Evolutionary conservation across 2,888 invertebrate species (phyloP).

Genomic region (Polia nebulosa): DNA sequence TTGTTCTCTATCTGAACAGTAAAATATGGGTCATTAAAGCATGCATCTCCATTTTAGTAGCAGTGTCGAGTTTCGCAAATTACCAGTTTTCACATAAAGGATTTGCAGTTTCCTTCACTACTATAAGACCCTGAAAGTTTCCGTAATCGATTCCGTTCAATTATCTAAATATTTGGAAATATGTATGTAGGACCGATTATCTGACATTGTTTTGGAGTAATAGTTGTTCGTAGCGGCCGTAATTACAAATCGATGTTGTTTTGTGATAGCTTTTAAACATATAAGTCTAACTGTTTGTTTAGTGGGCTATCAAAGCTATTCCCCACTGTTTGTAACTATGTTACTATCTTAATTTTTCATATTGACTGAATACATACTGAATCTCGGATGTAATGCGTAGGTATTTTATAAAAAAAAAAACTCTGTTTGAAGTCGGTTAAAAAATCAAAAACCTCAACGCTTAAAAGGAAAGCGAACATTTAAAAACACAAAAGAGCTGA

Average conservation of each 20-base stretch:
- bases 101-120: slow-evolving; percentile 4
- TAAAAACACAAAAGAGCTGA: too few species aligned
- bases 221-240: slow-evolving; percentile 20
- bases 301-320: neutral
- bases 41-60: slow-evolving; percentile 18
- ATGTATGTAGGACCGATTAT: slow-evolving; percentile 32
- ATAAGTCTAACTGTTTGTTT: slow-evolving; percentile 18
- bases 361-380: neutral
- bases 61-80: slow-evolving; percentile 14
- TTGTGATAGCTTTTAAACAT: slow-evolving; percentile 28
- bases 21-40: slow-evolving; percentile 29
- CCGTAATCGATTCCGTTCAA: slow-evolving; percentile 17
- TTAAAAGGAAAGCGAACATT: too few species aligned
- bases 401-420: slow-evolving; percentile 1
- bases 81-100: slow-evolving; percentile 6
- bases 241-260: slow-evolving; percentile 48
- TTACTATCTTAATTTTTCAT: neutral
- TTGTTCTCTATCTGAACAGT: slow-evolving; percentile 13
- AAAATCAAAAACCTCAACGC: too few species aligned
- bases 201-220: slow-evolving; percentile 46
- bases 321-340: neutral
- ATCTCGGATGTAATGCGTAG: neutral
- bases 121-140: slow-evolving; percentile 20
- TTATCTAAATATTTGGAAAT: slow-evolving; percentile 27
- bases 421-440: too few species aligned